A percentile compares a stretch with the other conserved stretches of the same genome.
phyloP scores from a whole-genome alignment of 2,113 vertebrate species.

The Brachypteracias leptosomus region DNA sequence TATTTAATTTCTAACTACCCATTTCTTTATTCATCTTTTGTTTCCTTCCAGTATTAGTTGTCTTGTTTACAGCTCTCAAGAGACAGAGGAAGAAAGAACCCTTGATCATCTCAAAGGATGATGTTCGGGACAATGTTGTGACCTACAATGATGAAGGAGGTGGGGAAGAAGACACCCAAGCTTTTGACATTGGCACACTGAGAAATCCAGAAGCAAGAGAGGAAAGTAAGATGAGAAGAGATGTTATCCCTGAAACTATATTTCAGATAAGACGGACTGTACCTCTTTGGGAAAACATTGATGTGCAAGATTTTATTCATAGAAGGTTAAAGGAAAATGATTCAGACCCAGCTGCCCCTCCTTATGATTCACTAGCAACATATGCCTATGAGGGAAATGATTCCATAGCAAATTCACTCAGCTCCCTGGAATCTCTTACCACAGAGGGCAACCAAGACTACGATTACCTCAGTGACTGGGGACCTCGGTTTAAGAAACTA shows the following conservation, averaged over 20 bases:
- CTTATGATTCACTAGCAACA: constrained; percentile 82
- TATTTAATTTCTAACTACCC: neutral
- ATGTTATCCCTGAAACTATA: constrained; percentile 81
- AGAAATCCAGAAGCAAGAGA: constrained; percentile 81
- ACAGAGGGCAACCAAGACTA: constrained; percentile 79
- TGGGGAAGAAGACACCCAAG: constrained; percentile 83
- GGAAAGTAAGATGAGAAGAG: constrained; percentile 77
- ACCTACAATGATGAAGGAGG: constrained; percentile 85
- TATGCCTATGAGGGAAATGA: constrained; percentile 81
- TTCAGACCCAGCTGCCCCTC: constrained; percentile 77
- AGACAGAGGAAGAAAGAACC: constrained; percentile 81
- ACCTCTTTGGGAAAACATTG: constrained; percentile 80
- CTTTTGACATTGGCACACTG: constrained; percentile 81
- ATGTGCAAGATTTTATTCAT: constrained; percentile 81
- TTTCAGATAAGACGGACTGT: constrained; percentile 76
- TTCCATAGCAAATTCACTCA: constrained; percentile 80
- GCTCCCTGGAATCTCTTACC: constrained; percentile 77
- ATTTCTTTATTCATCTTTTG: neutral
- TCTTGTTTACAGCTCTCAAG: constrained; percentile 78
- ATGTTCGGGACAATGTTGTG: constrained; percentile 82
- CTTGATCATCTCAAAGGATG: constrained; percentile 81
- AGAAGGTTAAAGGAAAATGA: constrained; percentile 80
- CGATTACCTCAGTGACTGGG: constrained; percentile 81
- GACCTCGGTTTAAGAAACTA: constrained; percentile 79
- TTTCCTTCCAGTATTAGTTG: constrained; percentile 73